phyloP scores from a whole-genome alignment of 2,113 vertebrate species.

The Epinephelus fuscoguttatus region DNA sequence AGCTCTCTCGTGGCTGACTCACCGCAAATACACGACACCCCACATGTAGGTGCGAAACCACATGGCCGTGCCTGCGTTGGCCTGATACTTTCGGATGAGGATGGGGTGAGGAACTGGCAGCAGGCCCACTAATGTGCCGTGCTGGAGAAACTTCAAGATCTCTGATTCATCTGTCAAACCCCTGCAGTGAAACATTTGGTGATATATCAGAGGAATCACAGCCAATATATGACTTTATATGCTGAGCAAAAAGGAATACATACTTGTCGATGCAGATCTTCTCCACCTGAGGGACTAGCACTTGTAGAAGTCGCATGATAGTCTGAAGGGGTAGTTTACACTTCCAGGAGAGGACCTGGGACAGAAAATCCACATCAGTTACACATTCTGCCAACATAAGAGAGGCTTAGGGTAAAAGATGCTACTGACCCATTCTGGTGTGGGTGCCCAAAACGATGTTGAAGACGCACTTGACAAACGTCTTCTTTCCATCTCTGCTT shows the following conservation, averaged over 20 bases:
- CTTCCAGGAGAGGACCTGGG: slow-evolving; percentile 95
- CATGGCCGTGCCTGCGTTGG: slow-evolving; percentile 97
- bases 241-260: slow-evolving; percentile 5
- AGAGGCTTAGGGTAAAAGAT: not conserved
- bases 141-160: slow-evolving; percentile 97
- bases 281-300: slow-evolving; percentile 98
- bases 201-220: not conserved
- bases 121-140: slow-evolving; percentile 96
- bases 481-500: slow-evolving; percentile 88
- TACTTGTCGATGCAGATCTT: slow-evolving; percentile 99
- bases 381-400: not conserved
- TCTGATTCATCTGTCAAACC: slow-evolving; percentile 97
- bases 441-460: slow-evolving; percentile 89
- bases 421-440: slow-evolving; percentile 93
- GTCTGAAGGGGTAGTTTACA: slow-evolving; percentile 97
- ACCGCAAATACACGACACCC: slow-evolving; percentile 99
- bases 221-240: not conserved
- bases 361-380: not conserved
- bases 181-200: slow-evolving; percentile 74
- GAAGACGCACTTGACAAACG: slow-evolving; percentile 88
- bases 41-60: slow-evolving; percentile 99
- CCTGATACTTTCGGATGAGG: slow-evolving; percentile 99
- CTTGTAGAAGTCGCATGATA: slow-evolving; percentile 97
- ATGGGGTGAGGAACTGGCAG: slow-evolving; percentile 98
- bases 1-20: slow-evolving; percentile 50